Base-by-base conservation (phyloP, 2,888 invertebrate genomes). In the Drymonia ruficornis region DNA sequence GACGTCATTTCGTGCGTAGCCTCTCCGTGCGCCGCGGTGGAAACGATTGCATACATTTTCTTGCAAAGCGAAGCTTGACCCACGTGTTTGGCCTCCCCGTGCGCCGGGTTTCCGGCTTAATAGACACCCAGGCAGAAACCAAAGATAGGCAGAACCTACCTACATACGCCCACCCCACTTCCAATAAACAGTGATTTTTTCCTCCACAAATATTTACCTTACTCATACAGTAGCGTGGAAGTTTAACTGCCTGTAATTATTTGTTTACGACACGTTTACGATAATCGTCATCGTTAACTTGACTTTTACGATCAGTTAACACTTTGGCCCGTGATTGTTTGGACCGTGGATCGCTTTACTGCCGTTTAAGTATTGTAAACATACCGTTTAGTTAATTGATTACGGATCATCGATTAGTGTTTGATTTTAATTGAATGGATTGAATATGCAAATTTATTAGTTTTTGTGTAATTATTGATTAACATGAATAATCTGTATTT, bases 251-350 rank as follows among this genome's bases (percentile, higher is more conserved):
- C 61, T 54, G 77, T 89, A 88, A 89, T 91, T 89, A 87, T 91
- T 91, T 88, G 87, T 90, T 91, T 86, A 91, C 87, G 89, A 86
- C 83, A 82, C 77, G 80, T 90, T 91, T 87, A 88, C 86, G 89
- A 91, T 82, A 76, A 84, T 82, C 80, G 80, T 81, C 78, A 81
- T 87, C 87, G 86, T 90, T 85, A 86, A 84, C 76, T 84, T 86
- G 90, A 90, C 89, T 72, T 90, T 91, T 87, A 92, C 90, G 91
- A 89, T 84, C 88, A 77, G 76, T 84, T 87, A 80, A 84, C 90
- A 87, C 88, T 84, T 73, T 83, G 80, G 63, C 65, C 79, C 70
- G 81, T 82, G 87, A 88, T 89, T 89, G 86, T 86, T 77, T 70
- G 65, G 68, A 67, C 61, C 60, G 57, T 69, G 67, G 56, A 61